Base-by-base conservation (phyloP, 1,140 invertebrate genomes). In the Ephestia elutella region DNA sequence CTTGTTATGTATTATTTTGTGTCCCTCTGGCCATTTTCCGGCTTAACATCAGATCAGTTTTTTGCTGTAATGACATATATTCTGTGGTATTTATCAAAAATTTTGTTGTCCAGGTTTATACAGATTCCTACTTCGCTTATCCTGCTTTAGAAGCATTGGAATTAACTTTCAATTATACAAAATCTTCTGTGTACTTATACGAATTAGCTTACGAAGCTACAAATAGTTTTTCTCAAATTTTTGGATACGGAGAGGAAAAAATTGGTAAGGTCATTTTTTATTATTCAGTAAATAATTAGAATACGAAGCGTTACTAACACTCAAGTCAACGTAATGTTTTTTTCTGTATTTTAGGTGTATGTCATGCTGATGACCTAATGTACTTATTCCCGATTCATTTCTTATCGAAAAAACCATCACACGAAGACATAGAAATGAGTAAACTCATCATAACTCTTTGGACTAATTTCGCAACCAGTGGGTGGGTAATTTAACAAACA, bases 361-460 rank as follows among this genome's bases (percentile, higher is more conserved):
- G 92, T 51, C 93, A 95, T 75, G 93, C 93, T 0, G 94, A 95
- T 64, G 94, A 95, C 56, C 78, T 94, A 17, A 92, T 93, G 69
- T 94, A 94, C 73, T 69, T 94, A 0, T 95, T 95, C 65, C 93
- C 93, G 0, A 91, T 94, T 54, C 54, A 67, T n/a, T 86, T 86
- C 49, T 69, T 84, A 1, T 32, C 50, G 13, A 64, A 81, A 32
- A 64, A 71, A 2, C 50, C 71, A 51, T 73, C 76, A 0, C 49
- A 65, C 2, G 54, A 76, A 51, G 82, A 84, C 49, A 13, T 65
- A 1, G 63, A 73, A 49, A 75, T 84, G 2, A 77, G 78, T 1
- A 68, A 79, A 54, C 67, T 78, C 4, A 64, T 86, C 0, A 56
- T 84, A 5, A 79, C 73, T 8, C 54, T 86, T 20, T 86, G 74